A percentile compares a stretch with the other conserved stretches of the same genome.
Conservation (phyloP, 30 jellyfish, hydroid and myxozoan genomes). For the Cassiopea xamachana region DNA sequence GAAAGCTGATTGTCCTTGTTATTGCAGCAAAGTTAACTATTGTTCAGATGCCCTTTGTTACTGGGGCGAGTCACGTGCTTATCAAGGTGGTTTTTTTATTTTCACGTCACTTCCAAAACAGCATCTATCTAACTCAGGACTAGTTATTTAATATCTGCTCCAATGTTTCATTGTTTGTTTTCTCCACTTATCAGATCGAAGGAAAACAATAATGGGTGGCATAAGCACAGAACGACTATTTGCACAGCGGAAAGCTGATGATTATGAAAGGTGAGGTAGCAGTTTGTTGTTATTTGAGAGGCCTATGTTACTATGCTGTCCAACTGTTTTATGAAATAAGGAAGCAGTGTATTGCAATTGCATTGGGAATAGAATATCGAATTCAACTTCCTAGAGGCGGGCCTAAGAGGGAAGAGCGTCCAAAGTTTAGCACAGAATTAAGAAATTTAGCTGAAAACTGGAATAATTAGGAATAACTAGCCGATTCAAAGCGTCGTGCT, state of each 20-base stretch:
- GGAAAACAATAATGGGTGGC: constrained; percentile 88
- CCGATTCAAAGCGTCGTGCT: no score
- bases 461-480: no score
- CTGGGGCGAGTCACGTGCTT: neutral
- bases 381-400: neutral
- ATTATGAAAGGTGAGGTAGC: constrained; percentile 59
- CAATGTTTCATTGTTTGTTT: neutral
- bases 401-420: no score
- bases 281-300: neutral
- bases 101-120: neutral
- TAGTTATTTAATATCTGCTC: neutral
- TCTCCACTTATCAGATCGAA: constrained; percentile 57
- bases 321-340: neutral
- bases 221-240: constrained; percentile 46
- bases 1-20: neutral
- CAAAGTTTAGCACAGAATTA: no score
- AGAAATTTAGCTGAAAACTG: no score
- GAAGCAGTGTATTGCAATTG: neutral
- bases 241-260: constrained; percentile 40
- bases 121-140: neutral
- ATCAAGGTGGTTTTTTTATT: neutral
- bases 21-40: neutral
- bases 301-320: neutral
- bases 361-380: neutral
- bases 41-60: neutral